Conservation (phyloP, 2,113 vertebrate species). For the Cyprinodon brontotheroides region DNA sequence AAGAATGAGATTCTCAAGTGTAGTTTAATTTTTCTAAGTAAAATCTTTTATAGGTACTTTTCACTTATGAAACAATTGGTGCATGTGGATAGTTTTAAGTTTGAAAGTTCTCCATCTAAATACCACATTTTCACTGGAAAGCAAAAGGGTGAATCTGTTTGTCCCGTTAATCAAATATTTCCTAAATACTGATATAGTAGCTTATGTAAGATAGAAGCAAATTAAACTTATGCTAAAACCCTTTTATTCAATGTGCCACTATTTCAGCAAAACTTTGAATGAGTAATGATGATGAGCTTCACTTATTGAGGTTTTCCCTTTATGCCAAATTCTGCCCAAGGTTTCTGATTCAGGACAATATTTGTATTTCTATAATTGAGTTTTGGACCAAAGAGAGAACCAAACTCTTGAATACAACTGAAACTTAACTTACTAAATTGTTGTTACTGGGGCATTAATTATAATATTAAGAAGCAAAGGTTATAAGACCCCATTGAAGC, state of each 20-base stretch:
- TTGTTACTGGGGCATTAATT: constrained; percentile 62
- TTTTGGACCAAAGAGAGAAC: constrained; percentile 3
- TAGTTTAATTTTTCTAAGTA: constrained; percentile 15
- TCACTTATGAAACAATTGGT: constrained; percentile 10
- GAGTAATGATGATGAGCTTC: not conserved
- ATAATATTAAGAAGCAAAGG: constrained; percentile 58
- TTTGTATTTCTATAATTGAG: not conserved
- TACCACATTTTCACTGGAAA: constrained; percentile 15
- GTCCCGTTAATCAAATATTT: not conserved
- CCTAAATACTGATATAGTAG: not conserved
- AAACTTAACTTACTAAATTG: constrained; percentile 40
- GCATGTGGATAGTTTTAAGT: constrained; percentile 16
- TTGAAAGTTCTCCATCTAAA: constrained; percentile 6
- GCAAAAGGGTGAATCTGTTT: constrained; percentile 1
- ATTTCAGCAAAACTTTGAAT: not conserved
- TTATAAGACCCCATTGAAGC: constrained; percentile 54
- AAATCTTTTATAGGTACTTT: constrained; percentile 4
- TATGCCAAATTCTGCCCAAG: not conserved
- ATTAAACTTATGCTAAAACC: not conserved
- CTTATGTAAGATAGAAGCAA: too few relatives aligned
- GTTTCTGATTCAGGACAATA: not conserved
- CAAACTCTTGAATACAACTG: constrained; percentile 44
- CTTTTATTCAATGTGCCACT: not conserved
- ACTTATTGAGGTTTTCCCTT: not conserved
- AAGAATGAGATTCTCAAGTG: constrained; percentile 9